A percentile compares a stretch with the other conserved stretches of the same genome.
Conservation (phyloP, 1,140 invertebrate species). For the Stegodyphus mimosarum region DNA sequence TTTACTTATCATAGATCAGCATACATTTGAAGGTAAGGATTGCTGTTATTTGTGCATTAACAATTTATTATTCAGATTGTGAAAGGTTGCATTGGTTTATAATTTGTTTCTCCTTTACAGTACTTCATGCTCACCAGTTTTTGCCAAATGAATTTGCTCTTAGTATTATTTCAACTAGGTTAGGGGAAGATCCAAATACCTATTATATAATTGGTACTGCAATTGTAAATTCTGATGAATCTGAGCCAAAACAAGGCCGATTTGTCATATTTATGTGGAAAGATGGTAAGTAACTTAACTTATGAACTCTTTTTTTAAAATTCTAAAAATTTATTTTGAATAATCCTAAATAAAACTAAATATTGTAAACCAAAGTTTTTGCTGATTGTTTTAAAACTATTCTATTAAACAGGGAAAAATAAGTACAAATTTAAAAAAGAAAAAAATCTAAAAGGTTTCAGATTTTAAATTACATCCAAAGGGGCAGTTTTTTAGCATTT, state of each 20-base stretch:
- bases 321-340: neutral
- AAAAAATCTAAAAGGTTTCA: no score
- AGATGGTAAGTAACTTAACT: slow-evolving; percentile 74
- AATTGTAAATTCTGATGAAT: slow-evolving; percentile 91
- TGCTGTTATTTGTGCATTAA: neutral
- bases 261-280: slow-evolving; percentile 92
- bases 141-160: slow-evolving; percentile 89
- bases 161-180: slow-evolving; percentile 86
- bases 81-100: neutral
- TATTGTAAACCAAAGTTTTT: no score
- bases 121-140: slow-evolving; percentile 92
- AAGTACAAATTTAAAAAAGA: no score
- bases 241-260: slow-evolving; percentile 89
- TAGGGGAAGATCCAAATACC: slow-evolving; percentile 90
- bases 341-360: no score
- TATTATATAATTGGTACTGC: slow-evolving; percentile 97
- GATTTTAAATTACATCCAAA: no score
- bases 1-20: slow-evolving; percentile 93
- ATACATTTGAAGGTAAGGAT: slow-evolving; percentile 86
- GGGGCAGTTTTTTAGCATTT: no score
- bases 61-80: neutral
- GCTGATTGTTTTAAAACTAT: no score
- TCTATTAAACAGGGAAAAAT: no score
- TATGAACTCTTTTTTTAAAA: neutral
- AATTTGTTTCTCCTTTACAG: slow-evolving; percentile 66